These are phyloP conservation scores for Plodia interpunctella DNA, from an alignment of 1,140 invertebrate species.

Conservation along the genomic window DNA sequence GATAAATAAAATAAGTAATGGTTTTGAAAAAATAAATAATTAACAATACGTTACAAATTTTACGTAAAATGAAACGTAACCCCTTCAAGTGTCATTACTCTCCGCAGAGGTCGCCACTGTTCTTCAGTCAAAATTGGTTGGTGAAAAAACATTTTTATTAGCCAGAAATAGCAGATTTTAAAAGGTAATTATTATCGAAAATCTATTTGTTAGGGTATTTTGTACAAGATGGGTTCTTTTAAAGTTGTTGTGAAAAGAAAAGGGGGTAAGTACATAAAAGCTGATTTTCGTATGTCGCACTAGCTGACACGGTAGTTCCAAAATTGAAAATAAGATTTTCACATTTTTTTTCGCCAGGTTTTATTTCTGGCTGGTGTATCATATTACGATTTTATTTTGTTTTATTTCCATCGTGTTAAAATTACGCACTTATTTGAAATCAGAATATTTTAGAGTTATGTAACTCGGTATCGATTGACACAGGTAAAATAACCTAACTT, in stretches of 20 bases:
- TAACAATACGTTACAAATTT: not conserved
- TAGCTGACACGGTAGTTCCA: slow-evolving; percentile 1
- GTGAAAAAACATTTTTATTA: not conserved
- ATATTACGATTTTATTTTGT: not conserved
- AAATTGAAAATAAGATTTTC: slow-evolving; percentile 2
- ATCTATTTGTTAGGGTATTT: not conserved
- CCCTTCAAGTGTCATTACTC: not conserved
- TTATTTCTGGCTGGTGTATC: not conserved
- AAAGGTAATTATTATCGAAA: not conserved
- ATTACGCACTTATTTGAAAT: not conserved
- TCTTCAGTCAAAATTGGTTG: slow-evolving; percentile 5
- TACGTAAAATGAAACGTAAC: not conserved
- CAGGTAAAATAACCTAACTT: slow-evolving; percentile 13
- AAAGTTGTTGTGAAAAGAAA: not conserved
- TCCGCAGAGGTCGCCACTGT: not conserved
- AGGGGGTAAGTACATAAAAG: slow-evolving; percentile 5
- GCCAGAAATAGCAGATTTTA: not conserved
- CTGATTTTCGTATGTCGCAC: not conserved
- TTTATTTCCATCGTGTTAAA: not conserved
- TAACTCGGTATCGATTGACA: slow-evolving; percentile 14
- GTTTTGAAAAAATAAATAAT: too few species aligned
- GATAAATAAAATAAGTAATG: too few species aligned
- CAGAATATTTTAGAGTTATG: slow-evolving; percentile 13
- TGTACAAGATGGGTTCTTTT: not conserved
- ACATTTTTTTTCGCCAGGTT: not conserved